These are phyloP conservation scores for Sebastes jordani DNA, from an alignment of 2,797 vertebrate species.

Conservation along the genomic window DNA sequence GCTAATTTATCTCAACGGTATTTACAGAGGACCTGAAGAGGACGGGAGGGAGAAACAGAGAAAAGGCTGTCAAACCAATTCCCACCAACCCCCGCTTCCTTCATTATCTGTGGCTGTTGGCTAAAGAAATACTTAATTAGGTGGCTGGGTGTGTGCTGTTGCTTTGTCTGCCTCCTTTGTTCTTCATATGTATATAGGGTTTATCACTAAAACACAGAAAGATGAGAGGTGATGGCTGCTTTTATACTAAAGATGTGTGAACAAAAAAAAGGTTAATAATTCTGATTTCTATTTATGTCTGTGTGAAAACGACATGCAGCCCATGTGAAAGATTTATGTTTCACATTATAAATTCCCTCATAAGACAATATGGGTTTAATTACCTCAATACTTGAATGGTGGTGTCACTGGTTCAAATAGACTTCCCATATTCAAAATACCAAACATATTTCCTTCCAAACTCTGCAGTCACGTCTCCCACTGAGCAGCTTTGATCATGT, in stretches of 20 bases:
- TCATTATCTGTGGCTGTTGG: constrained; percentile 74
- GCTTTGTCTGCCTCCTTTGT: constrained; percentile 53
- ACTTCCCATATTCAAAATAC: constrained; percentile 18
- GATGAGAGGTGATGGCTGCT: constrained; percentile 46
- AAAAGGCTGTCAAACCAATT: constrained; percentile 70
- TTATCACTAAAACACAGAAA: constrained; percentile 55
- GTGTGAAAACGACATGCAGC: constrained; percentile 12
- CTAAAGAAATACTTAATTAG: constrained; percentile 75
- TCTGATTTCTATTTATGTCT: constrained; percentile 21
- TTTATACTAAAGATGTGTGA: constrained; percentile 7
- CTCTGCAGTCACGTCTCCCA: constrained; percentile 16
- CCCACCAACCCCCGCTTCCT: constrained; percentile 58
- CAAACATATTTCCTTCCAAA: constrained; percentile 9
- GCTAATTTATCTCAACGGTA: constrained; percentile 77
- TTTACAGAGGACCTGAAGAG: constrained; percentile 67
- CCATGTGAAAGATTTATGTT: constrained; percentile 32
- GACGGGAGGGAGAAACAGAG: constrained; percentile 35
- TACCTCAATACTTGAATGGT: constrained; percentile 10
- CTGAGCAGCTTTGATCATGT: constrained; percentile 44
- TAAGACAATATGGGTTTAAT: constrained; percentile 32
- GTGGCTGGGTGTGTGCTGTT: constrained; percentile 43
- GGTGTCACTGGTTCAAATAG: constrained; percentile 28
- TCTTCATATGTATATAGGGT: constrained; percentile 54
- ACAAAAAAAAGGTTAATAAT: neutral
- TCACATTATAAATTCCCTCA: constrained; percentile 23